phyloP scores from a whole-genome alignment of 2,113 vertebrate species.

The Pavo muticus region DNA sequence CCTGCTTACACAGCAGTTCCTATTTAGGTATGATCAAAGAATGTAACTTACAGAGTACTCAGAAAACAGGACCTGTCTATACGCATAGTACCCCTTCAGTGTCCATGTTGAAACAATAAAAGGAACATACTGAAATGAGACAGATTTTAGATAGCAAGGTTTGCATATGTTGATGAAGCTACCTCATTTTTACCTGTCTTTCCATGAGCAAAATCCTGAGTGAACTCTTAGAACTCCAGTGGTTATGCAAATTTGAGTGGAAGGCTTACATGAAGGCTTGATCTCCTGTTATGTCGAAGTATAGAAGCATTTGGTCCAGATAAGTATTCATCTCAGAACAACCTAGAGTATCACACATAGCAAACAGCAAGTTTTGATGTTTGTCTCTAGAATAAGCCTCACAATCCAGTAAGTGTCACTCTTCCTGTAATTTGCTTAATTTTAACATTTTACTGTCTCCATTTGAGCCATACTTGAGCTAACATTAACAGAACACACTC shows the following conservation, averaged over 20 bases:
- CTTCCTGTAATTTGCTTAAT: conserved; percentile 10
- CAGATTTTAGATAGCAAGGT: not conserved
- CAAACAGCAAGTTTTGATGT: not conserved
- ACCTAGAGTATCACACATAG: not conserved
- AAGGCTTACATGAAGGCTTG: not conserved
- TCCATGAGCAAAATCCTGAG: not conserved
- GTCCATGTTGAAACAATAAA: not conserved
- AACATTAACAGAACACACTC: conserved; percentile 2
- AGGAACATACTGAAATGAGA: not conserved
- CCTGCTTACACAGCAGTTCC: not conserved
- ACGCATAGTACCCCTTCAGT: not conserved
- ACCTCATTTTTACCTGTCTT: not conserved
- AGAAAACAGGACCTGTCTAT: not conserved
- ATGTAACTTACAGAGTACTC: not conserved
- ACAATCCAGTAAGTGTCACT: not conserved
- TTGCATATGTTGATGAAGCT: not conserved
- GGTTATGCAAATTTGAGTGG: not conserved
- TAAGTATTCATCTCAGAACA: not conserved
- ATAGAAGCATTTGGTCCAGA: not conserved
- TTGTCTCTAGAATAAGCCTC: conserved; percentile 20
- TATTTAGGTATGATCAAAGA: not conserved
- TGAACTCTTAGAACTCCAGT: not conserved
- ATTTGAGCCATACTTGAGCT: conserved; percentile 10
- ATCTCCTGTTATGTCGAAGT: not conserved
- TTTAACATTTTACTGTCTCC: conserved; percentile 33